These are phyloP conservation scores for Drosophila pseudotakahashii DNA, from an alignment of 2,888 invertebrate species.

Conservation along the genomic window DNA sequence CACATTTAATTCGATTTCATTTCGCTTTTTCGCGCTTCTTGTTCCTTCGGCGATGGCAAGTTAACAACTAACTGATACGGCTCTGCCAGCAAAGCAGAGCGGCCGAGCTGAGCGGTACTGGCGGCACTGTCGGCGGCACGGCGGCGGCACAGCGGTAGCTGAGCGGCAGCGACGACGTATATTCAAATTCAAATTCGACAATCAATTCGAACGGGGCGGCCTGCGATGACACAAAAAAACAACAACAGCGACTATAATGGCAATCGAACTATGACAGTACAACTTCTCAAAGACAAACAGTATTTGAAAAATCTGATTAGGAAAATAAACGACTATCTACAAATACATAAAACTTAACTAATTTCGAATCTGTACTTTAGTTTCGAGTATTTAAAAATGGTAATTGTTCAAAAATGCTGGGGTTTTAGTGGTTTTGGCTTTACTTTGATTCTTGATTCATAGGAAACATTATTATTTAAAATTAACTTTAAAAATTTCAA, in stretches of 20 bases:
- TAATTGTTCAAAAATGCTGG: no score
- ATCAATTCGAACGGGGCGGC: slow-evolving; percentile 65
- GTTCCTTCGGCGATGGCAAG: slow-evolving; percentile 61
- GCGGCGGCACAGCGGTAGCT: slow-evolving; percentile 53
- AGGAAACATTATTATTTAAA: no score
- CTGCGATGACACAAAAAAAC: slow-evolving; percentile 73
- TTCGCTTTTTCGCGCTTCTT: slow-evolving; percentile 27
- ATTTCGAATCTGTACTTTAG: no score
- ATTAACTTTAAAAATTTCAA: no score
- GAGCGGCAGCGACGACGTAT: slow-evolving; percentile 61
- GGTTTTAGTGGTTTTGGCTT: no score
- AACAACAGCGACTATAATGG: slow-evolving; percentile 66
- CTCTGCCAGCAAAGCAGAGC: slow-evolving; percentile 18
- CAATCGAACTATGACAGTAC: slow-evolving; percentile 68
- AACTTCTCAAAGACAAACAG: not conserved
- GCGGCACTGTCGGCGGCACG: slow-evolving; percentile 24
- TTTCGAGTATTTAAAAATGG: no score
- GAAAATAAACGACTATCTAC: no score
- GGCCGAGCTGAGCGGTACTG: slow-evolving; percentile 10
- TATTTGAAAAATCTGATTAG: not conserved
- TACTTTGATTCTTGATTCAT: no score
- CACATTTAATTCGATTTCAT: slow-evolving; percentile 27
- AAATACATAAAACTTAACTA: no score
- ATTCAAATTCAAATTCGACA: slow-evolving; percentile 79
- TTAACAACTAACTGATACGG: slow-evolving; percentile 74